Conservation (phyloP, 2,113 vertebrate genomes). For the Indicator indicator region DNA sequence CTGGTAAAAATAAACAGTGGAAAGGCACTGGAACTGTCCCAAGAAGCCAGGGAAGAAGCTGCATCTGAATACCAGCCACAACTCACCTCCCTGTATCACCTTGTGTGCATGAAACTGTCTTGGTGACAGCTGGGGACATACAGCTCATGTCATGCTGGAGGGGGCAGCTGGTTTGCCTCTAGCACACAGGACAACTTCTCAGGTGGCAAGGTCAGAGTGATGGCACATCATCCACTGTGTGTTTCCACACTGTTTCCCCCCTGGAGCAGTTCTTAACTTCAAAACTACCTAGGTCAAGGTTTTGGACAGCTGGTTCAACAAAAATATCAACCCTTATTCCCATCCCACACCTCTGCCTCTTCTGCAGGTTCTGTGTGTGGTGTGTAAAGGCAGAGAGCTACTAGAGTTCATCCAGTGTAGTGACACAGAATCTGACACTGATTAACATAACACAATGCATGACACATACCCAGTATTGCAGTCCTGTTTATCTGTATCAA, state of each 20-base stretch:
- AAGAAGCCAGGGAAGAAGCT: not conserved
- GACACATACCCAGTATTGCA: not conserved
- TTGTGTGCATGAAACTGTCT: not conserved
- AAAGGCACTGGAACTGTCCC: not conserved
- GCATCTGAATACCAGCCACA: not conserved
- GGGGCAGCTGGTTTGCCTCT: not conserved
- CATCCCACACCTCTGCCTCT: not conserved
- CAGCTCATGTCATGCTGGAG: accelerated
- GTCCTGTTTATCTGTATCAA: not conserved
- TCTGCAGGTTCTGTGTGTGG: accelerated
- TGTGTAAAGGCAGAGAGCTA: not conserved
- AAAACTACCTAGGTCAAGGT: not conserved
- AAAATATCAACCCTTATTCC: not conserved
- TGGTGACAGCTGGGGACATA: not conserved
- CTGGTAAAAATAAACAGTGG: not conserved
- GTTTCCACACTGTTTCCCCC: not conserved
- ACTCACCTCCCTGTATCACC: not conserved
- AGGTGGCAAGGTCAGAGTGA: not conserved
- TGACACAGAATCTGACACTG: not conserved
- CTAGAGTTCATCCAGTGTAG: too few species aligned
- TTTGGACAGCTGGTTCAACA: not conserved
- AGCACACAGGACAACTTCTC: not conserved
- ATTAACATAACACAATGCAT: not conserved
- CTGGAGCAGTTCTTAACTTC: not conserved
- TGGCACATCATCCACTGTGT: not conserved